These are phyloP conservation scores for Sympetrum striolatum DNA, from an alignment of 2,888 invertebrate genomes.

Conservation along the genomic window DNA sequence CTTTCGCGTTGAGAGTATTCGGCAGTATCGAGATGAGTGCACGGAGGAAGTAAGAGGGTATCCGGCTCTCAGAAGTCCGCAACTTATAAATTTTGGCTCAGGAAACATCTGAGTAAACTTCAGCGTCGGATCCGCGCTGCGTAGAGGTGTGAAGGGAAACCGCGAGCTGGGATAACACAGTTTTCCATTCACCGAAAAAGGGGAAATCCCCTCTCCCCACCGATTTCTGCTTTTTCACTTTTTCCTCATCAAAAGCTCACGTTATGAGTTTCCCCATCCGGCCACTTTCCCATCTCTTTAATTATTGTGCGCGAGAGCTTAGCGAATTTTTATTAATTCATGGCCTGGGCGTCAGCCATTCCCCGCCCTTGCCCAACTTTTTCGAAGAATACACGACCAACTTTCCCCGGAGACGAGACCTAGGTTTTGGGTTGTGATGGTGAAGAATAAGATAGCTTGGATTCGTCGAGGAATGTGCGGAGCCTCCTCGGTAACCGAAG, in stretches of 20 bases:
- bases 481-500: too few relatives aligned
- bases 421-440: too few relatives aligned
- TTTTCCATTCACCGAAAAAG: background rate
- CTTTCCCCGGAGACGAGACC: too few relatives aligned
- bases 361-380: background rate
- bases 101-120: background rate
- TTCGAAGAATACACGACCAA: too few relatives aligned
- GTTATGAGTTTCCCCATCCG: slow-evolving; percentile 31
- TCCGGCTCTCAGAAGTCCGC: background rate
- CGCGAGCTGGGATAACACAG: background rate
- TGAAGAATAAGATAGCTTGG: too few relatives aligned
- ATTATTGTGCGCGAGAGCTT: background rate
- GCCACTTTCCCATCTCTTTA: background rate
- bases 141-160: background rate
- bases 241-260: background rate
- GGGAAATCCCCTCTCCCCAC: background rate
- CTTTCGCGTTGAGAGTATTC: too few relatives aligned
- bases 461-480: too few relatives aligned
- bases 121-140: background rate
- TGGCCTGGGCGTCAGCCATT: background rate
- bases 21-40: too few relatives aligned
- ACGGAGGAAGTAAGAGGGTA: background rate
- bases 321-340: slow-evolving; percentile 7
- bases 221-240: background rate
- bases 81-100: background rate